Evolutionary conservation across 1,140 invertebrate genomes (phyloP).

Genomic region (Cyclargus thomasi): DNA sequence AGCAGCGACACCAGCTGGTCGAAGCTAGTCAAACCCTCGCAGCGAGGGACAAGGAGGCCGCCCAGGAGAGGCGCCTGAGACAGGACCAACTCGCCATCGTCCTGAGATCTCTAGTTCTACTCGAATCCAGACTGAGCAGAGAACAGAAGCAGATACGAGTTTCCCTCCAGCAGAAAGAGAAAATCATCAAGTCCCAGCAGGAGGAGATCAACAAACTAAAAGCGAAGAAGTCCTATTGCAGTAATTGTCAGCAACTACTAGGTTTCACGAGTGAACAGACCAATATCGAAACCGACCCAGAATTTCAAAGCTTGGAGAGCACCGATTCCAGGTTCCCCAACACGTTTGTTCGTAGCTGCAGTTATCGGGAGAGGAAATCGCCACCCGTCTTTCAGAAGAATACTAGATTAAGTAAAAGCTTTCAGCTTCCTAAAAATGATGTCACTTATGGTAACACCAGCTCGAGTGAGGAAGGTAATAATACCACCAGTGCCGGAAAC

Average conservation of each 20-base stretch:
- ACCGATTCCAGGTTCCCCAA: constrained; percentile 76
- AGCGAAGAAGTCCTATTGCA: constrained; percentile 74
- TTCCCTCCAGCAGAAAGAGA: constrained; percentile 81
- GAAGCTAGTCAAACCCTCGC: constrained; percentile 78
- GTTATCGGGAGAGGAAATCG: constrained; percentile 76
- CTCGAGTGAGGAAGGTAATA: constrained; percentile 71
- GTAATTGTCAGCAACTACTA: constrained; percentile 76
- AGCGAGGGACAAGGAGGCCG: constrained; percentile 76
- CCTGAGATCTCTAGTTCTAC: constrained; percentile 80
- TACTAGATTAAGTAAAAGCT: constrained; percentile 72
- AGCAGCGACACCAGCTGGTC: constrained; percentile 75
- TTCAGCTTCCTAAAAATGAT: constrained; percentile 72
- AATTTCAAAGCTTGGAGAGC: constrained; percentile 76
- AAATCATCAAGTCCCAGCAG: constrained; percentile 81
- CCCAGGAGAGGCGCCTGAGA: constrained; percentile 77
- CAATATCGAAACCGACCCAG: constrained; percentile 73
- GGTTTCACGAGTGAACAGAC: constrained; percentile 74
- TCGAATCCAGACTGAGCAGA: constrained; percentile 83
- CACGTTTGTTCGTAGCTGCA: constrained; percentile 72
- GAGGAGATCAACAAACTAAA: constrained; percentile 80
- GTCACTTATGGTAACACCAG: constrained; percentile 68
- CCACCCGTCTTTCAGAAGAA: constrained; percentile 73
- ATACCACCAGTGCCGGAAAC: constrained; percentile 52
- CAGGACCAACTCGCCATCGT: constrained; percentile 82
- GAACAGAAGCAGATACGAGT: constrained; percentile 84